Base-by-base conservation (phyloP, 2,113 vertebrate genomes). In the Antechinus flavipes region DNA sequence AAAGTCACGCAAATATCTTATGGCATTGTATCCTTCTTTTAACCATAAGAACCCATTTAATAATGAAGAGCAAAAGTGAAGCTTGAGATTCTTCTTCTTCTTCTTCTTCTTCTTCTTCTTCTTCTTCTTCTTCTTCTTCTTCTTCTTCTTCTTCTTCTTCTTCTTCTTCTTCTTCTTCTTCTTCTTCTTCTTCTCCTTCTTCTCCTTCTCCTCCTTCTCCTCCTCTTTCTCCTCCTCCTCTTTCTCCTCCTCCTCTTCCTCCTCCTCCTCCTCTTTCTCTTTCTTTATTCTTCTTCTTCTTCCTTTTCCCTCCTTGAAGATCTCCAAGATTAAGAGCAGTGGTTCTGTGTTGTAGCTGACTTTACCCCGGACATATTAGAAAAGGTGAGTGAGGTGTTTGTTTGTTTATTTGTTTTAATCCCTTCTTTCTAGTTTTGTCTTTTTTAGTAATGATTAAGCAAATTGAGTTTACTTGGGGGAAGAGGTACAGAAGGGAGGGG, bases 371-470 rank as follows among this genome's bases (percentile, higher is more conserved):
- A 98, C 97, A 14, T 98, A 61, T 98, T 96, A 98, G 94, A 97
- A 98, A 98, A 98, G 98, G 98, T 99, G 98, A 99, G 99, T 98
- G 98, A 98, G 98, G 98, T 96, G 84, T 97, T 53, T 97, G 19
- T 54, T 93, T 55, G 93, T 14, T 27, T 27, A 22, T 53, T 91
- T 30, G 0, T 94, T 96, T 96, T 84, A 35, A 16, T 68, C 61
- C 12, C 35, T 76, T 22, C 30, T 68, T 68, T 35, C 30, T n/a
- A 76, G 35, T 22, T 24, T n/a, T 76, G 68, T 76, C 68, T 76
- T 76, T 98, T 98, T 97, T 96, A 97, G 97, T 49, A 94, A 95
- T 95, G 96, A 93, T 98, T 97, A 97, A 84, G 96, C 91, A 94
- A 97, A 97, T 98, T 98, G 98, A 97, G 97, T 98, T 98, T 95